Conservation (phyloP, 2,888 invertebrate species). For the Tanaodytes sp. region DNA sequence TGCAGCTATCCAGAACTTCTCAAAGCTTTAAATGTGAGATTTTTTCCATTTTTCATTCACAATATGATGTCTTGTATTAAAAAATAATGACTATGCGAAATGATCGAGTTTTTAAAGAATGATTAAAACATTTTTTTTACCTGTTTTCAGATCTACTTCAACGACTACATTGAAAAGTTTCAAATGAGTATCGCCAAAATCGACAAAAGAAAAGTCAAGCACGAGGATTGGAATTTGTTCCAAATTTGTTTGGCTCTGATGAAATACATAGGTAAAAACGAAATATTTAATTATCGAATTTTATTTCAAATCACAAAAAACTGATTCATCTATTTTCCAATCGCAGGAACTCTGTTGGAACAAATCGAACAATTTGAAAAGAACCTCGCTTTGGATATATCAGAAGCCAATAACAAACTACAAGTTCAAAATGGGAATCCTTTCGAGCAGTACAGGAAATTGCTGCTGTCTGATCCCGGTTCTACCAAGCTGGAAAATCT, state of each 20-base stretch:
- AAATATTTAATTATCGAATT: slow-evolving; percentile 5
- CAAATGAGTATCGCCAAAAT: slow-evolving; percentile 79
- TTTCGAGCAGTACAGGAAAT: slow-evolving; percentile 71
- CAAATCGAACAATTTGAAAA: slow-evolving; percentile 81
- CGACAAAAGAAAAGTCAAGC: slow-evolving; percentile 75
- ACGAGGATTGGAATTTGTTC: slow-evolving; percentile 81
- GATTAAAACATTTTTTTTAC: too few species aligned
- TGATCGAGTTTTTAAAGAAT: too few species aligned
- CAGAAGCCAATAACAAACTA: slow-evolving; percentile 73
- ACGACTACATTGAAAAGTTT: slow-evolving; percentile 80
- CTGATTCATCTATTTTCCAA: too few species aligned
- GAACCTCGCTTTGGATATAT: slow-evolving; percentile 76
- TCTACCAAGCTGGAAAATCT: slow-evolving; percentile 75
- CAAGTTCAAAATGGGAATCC: slow-evolving; percentile 61
- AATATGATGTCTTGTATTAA: too few species aligned
- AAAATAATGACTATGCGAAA: too few species aligned
- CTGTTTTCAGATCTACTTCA: slow-evolving; percentile 77
- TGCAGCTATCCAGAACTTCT: slow-evolving; percentile 76
- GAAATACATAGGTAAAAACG: slow-evolving; percentile 76
- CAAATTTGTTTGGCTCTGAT: slow-evolving; percentile 80
- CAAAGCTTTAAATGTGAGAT: slow-evolving; percentile 74
- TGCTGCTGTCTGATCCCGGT: slow-evolving; percentile 73
- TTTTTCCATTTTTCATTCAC: too few species aligned
- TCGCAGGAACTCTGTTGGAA: slow-evolving; percentile 79
- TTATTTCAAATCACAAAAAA: too few species aligned